These are phyloP conservation scores for Noturus placidus DNA, from an alignment of 2,113 vertebrate species.

Conservation along the genomic window DNA sequence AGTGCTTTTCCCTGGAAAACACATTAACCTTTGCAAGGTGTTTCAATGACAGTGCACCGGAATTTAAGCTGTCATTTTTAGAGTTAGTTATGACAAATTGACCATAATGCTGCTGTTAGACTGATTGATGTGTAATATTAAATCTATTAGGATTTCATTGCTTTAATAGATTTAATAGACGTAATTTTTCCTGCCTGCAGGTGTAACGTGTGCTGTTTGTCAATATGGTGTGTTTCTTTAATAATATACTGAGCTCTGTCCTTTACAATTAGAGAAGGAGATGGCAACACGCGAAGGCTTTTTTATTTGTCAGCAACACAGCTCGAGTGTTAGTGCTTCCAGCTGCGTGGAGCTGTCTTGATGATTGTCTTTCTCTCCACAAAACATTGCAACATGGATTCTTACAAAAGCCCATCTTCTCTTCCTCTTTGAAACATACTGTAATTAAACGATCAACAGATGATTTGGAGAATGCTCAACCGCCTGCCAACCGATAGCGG, in stretches of 20 bases:
- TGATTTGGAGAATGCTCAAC: slow-evolving; percentile 57
- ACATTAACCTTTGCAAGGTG: slow-evolving; percentile 51
- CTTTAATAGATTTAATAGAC: slow-evolving; percentile 43
- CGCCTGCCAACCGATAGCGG: slow-evolving; percentile 59
- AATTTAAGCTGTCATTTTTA: slow-evolving; percentile 54
- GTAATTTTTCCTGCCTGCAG: slow-evolving; percentile 40
- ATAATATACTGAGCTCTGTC: slow-evolving; percentile 20
- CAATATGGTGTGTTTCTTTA: not conserved
- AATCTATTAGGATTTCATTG: slow-evolving; percentile 47
- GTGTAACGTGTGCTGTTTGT: not conserved
- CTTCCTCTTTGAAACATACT: slow-evolving; percentile 56
- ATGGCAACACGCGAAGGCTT: slow-evolving; percentile 17
- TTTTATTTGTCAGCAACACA: slow-evolving; percentile 21
- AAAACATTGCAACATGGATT: slow-evolving; percentile 3
- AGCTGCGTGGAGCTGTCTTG: slow-evolving; percentile 36
- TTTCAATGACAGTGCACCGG: slow-evolving; percentile 53
- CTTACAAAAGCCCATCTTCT: slow-evolving; percentile 18
- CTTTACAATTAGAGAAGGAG: slow-evolving; percentile 8
- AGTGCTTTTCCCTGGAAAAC: slow-evolving; percentile 12
- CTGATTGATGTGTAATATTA: slow-evolving; percentile 59
- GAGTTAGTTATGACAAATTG: slow-evolving; percentile 58
- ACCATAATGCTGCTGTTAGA: slow-evolving; percentile 53
- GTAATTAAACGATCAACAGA: slow-evolving; percentile 68
- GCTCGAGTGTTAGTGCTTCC: slow-evolving; percentile 36
- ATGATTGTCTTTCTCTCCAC: slow-evolving; percentile 26